phyloP scores from a whole-genome alignment of 2,797 vertebrate genomes.

The Sebastes paucispinis region DNA sequence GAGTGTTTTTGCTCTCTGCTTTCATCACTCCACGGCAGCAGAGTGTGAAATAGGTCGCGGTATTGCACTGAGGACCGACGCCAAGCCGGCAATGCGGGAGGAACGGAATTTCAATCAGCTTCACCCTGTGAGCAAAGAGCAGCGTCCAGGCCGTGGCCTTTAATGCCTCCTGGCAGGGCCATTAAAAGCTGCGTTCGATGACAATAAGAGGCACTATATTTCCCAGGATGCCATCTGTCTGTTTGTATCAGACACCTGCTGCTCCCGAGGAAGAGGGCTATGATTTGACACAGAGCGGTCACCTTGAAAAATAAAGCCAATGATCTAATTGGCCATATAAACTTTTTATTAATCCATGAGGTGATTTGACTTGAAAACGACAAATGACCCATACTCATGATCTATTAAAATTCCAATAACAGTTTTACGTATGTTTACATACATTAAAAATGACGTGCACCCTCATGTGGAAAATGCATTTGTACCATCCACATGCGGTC shows the following conservation, averaged over 20 bases:
- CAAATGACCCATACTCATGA: background rate
- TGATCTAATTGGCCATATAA: background rate
- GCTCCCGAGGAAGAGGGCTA: background rate
- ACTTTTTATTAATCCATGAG: background rate
- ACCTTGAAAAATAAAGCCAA: constrained; percentile 4
- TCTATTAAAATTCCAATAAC: background rate
- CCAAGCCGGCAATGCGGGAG: background rate
- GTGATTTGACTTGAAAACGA: background rate
- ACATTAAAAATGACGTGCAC: background rate
- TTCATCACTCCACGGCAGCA: constrained; percentile 31
- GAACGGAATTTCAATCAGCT: constrained; percentile 52
- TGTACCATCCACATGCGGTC: background rate
- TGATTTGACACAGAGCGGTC: background rate
- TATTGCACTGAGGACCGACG: background rate
- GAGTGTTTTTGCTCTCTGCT: constrained; percentile 16
- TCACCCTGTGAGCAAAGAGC: constrained; percentile 42
- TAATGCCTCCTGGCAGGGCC: constrained; percentile 28
- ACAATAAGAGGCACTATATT: constrained; percentile 22
- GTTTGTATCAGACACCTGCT: constrained; percentile 19
- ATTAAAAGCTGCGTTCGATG: background rate
- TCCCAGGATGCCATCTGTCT: constrained; percentile 57
- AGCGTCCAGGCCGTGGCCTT: constrained; percentile 17
- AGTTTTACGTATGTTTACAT: background rate
- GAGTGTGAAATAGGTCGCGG: constrained; percentile 45
- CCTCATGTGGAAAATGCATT: background rate